Evolutionary conservation across 2,113 vertebrate genomes (phyloP).

Genomic region (Atrichornis clamosus): DNA sequence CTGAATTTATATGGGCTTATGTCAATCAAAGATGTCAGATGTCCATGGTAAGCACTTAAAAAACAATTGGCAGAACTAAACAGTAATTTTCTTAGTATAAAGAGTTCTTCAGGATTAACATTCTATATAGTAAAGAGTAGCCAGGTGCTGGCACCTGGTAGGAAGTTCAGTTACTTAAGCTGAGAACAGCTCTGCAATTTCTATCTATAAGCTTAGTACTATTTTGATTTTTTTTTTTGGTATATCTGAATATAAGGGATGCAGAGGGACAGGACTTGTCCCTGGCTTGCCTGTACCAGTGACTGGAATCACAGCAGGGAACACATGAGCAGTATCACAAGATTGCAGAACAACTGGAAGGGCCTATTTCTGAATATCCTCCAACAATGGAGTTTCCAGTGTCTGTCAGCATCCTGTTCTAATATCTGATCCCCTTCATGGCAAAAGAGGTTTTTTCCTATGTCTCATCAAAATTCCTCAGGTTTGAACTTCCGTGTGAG

Average conservation of each 20-base stretch:
- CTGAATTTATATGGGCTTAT: constrained; percentile 98
- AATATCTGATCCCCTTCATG: not conserved
- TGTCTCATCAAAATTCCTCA: not conserved
- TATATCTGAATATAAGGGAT: not conserved
- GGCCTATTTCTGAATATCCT: not conserved
- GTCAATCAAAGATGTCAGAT: constrained; percentile 92
- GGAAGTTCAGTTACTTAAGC: not conserved
- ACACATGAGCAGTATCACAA: not conserved
- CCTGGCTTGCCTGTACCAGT: not conserved
- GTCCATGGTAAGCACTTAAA: constrained; percentile 92
- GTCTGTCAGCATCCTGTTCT: not conserved
- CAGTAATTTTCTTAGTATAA: constrained; percentile 9
- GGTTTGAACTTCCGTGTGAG: not conserved
- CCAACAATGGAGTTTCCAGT: not conserved
- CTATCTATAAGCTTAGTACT: not conserved
- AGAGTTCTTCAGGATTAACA: not conserved
- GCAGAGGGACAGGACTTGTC: not conserved
- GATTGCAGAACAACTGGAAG: not conserved
- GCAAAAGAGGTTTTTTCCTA: not conserved
- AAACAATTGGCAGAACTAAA: constrained; percentile 60
- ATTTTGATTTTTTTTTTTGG: not conserved
- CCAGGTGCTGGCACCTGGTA: not conserved
- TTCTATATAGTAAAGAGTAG: not conserved
- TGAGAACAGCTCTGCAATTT: not conserved
- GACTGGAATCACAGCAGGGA: not conserved